phyloP scores from a whole-genome alignment of 2,797 vertebrate genomes.

The Ptychobarbus kaznakovi region DNA sequence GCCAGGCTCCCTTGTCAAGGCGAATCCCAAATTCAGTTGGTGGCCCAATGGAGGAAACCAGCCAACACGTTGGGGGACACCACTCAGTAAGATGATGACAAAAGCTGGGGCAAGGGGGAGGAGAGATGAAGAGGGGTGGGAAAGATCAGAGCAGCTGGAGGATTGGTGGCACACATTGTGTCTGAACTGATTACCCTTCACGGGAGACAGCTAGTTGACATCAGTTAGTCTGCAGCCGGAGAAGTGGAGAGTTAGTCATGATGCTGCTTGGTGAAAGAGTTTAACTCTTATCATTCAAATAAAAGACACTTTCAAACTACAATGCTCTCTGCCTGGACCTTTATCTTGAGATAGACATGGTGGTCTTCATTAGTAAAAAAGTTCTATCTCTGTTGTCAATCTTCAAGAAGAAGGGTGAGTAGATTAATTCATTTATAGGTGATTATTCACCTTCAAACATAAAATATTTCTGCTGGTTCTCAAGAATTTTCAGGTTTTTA shows the following conservation, averaged over 20 bases:
- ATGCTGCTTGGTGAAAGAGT: constrained; percentile 18
- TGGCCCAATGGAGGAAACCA: constrained; percentile 28
- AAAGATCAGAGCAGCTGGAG: constrained; percentile 77
- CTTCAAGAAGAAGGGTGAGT: constrained; percentile 96
- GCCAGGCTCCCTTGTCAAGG: constrained; percentile 2
- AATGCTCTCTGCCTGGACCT: constrained; percentile 41
- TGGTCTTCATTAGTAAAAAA: constrained; percentile 89
- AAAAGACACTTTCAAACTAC: constrained; percentile 11
- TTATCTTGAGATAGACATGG: constrained; percentile 76
- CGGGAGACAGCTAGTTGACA: constrained; percentile 51
- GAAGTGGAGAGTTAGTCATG: constrained; percentile 6
- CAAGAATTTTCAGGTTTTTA: not conserved
- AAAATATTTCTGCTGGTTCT: not conserved
- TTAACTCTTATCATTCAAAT: not conserved
- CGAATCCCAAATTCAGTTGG: constrained; percentile 50
- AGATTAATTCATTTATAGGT: constrained; percentile 24
- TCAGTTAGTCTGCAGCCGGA: constrained; percentile 27
- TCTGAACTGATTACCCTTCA: constrained; percentile 62
- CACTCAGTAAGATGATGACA: constrained; percentile 43
- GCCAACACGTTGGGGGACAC: constrained; percentile 32
- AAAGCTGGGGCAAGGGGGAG: constrained; percentile 56
- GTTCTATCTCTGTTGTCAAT: constrained; percentile 85
- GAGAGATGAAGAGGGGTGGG: constrained; percentile 66
- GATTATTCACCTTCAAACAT: not conserved
- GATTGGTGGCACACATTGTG: constrained; percentile 74